Evolutionary conservation across 2,888 invertebrate genomes (phyloP), one percentile per base, ranked within the genome.

Genomic region (Tholera decimalis): DNA sequence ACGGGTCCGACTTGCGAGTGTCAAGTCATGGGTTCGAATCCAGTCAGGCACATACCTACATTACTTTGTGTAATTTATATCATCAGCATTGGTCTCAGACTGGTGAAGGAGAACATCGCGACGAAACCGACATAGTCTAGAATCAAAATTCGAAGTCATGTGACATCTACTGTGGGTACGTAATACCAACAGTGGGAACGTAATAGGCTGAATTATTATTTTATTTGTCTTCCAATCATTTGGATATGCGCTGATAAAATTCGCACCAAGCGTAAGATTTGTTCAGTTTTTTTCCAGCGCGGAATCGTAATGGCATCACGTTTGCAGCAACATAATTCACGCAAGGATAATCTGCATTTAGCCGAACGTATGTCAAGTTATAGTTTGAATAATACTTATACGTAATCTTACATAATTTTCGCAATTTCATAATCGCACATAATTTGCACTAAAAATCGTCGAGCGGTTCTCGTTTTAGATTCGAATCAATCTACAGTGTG

Each of bases 361-460:
- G 9, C 6, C 18, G 41, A 58, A 75, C 62, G 49, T 58, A 41
- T 68, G 57, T 50, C 68, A 57, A 59, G 54, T 50, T 24, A 43
- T 39, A 33, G 35, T 28, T 28, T 13, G 15, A 55, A 20, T 46
- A 18, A 54, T 53, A 51, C 9, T 24, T 24, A 15, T 30, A 37
- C n/a, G 54, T 44, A 54, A 28, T 47, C 22, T 67, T 24, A 56
- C 43, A 44, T 58, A 58, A 79, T 69, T 41, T 69, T 53, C 22
- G 47, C 20, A 53, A 18, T 64, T 64, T 43, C n/a, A 26, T 47
- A 43, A 73, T 57, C 15, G 5, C n/a, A 28, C 28, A 26, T 50
- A 46, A 44, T 37, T 39, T 26, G 9, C 26, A 28, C 22, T 41
- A 18, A 41, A 35, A 41, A 9, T 67, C 15, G 7, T 9, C 1